Conservation (phyloP, 1,140 invertebrate genomes). For the Drosophila truncata region DNA sequence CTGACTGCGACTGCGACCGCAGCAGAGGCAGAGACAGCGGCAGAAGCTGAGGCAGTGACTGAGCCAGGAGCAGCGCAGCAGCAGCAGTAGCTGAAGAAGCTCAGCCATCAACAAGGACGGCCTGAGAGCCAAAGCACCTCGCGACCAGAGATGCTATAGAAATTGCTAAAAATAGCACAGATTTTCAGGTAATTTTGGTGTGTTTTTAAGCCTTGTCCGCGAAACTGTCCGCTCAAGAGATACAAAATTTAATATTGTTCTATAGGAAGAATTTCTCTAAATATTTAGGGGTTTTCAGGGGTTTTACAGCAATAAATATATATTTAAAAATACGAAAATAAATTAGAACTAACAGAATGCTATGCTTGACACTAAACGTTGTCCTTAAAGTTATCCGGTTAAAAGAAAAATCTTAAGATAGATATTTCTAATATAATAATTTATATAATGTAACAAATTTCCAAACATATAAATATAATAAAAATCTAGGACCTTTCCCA, state of each 20-base stretch:
- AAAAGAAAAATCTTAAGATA: background rate
- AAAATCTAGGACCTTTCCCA: too few relatives aligned
- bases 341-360: too few relatives aligned
- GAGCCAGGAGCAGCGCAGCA: slow-evolving; percentile 32
- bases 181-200: too few relatives aligned
- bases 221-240: slow-evolving; percentile 3
- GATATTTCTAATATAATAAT: too few relatives aligned
- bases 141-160: slow-evolving; percentile 24
- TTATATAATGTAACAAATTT: too few relatives aligned
- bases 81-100: slow-evolving; percentile 32
- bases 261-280: background rate
- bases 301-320: background rate
- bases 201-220: background rate
- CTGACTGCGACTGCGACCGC: slow-evolving; percentile 38
- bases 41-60: slow-evolving; percentile 25
- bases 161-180: background rate
- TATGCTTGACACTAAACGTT: too few relatives aligned
- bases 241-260: background rate
- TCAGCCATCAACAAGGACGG: slow-evolving; percentile 42
- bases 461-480: too few relatives aligned
- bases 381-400: too few relatives aligned
- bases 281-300: too few relatives aligned
- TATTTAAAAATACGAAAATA: too few relatives aligned
- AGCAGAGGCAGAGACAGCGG: slow-evolving; percentile 35
- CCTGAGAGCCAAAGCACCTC: slow-evolving; percentile 34